Evolutionary conservation across 2,797 vertebrate species (phyloP), one percentile per base, ranked within the genome.

Genomic region (Gymnothorax javanicus): DNA sequence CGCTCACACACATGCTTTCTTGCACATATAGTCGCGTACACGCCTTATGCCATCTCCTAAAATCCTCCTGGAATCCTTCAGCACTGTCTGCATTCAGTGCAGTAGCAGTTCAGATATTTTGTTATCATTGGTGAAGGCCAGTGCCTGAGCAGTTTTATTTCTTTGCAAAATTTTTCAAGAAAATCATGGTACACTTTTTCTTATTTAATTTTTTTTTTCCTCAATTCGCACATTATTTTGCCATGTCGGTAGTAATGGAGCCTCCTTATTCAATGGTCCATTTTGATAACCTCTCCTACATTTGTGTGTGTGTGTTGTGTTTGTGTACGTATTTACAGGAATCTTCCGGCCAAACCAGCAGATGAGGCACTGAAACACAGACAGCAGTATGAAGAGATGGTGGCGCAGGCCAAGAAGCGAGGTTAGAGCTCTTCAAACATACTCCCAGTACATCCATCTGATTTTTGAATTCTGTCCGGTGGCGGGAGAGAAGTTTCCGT

Each of bases 341-440:
- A 99, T 87, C 97, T 99, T 88, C 98, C 98, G n/a, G 98, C 98
- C 87, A 99, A 99, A 91, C 97, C 98, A 82, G 97, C 96, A 0
- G 97, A 98, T 89, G 98, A 99, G 93, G 96, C 98, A 7, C 97
- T 98, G 95, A 98, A 97, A 87, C 98, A 99, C 93, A 91, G 95
- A 81, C 97, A 98, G 85, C 97, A 99, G 91, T 99, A 99, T 91
- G 98, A 98, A 89, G 97, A 98, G 91, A 99, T 99, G 98, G 98
- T 99, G 94, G 97, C 96, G 64, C 97, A 97, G 94, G 98, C 96
- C 33, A 98, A 97, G 94, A 98, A 97, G 92, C 97, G 96, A 96
- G 98, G 97, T 95, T 54, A 4, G 71, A 58, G 3, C 60, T 12
- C 27, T 64, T 2, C 25, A 54, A 23, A 79, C 17, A 27, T 7